Conservation (phyloP, 2,888 invertebrate genomes). For the Dicyrtomina minuta region DNA sequence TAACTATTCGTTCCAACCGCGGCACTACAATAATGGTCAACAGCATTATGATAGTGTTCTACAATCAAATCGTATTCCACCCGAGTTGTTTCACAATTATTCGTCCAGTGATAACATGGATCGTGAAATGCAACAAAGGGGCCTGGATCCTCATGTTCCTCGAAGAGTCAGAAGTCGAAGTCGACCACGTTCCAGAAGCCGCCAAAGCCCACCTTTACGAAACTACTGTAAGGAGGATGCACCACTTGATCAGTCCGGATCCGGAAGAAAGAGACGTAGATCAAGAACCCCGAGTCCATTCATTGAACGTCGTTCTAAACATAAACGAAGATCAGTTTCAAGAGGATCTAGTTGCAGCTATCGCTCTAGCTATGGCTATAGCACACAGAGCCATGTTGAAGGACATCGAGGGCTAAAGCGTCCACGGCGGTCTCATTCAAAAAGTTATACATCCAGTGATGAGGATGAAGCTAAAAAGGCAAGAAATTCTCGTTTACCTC, state of each 20-base stretch:
- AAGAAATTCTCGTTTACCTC: no score
- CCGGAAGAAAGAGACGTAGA: not conserved
- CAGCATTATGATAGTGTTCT: not conserved
- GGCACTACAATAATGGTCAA: not conserved
- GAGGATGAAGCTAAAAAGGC: no score
- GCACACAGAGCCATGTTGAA: not conserved
- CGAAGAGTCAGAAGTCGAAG: not conserved
- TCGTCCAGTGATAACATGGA: no score
- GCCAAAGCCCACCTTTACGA: not conserved
- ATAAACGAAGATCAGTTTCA: not conserved
- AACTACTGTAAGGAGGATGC: no score
- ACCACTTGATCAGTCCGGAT: not conserved
- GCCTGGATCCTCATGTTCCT: not conserved
- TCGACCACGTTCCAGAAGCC: not conserved
- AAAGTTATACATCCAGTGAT: slow-evolving; percentile 1
- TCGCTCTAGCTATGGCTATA: no score
- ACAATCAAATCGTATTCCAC: not conserved
- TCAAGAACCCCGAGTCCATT: not conserved
- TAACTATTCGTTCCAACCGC: not conserved
- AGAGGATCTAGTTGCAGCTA: slow-evolving; percentile 1
- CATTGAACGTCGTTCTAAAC: not conserved
- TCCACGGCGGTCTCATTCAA: not conserved
- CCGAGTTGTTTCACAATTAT: not conserved
- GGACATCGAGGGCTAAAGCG: not conserved
- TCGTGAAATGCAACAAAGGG: no score